Conservation (phyloP, 1,140 invertebrate genomes). For the Trichonephila inaurata region DNA sequence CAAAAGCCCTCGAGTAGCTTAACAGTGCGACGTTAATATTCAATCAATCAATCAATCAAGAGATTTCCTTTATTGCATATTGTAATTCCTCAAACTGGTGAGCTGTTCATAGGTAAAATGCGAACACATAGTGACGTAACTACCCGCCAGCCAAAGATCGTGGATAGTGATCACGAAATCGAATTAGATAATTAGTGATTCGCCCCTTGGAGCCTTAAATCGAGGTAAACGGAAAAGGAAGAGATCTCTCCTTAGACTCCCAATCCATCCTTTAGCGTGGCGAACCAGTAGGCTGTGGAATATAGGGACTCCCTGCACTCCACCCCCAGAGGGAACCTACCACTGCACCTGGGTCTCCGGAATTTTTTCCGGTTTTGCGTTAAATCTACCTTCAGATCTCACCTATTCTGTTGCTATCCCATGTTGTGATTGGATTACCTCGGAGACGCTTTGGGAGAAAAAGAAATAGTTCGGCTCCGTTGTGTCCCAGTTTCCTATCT, state of each 20-base stretch:
- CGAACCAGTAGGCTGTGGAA: constrained; percentile 33
- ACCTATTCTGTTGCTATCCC: neutral
- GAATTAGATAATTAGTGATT: neutral
- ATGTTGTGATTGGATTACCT: constrained; percentile 37
- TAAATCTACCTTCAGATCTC: constrained; percentile 31
- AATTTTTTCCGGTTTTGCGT: constrained; percentile 23
- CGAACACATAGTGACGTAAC: neutral
- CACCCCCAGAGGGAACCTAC: neutral
- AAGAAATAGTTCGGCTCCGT: neutral
- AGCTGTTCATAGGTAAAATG: no score
- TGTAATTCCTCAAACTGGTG: no score
- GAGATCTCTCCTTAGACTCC: constrained; percentile 79
- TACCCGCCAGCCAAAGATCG: neutral
- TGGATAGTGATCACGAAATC: neutral
- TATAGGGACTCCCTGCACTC: neutral
- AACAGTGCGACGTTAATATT: no score
- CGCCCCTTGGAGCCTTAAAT: neutral
- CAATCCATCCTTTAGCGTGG: constrained; percentile 89
- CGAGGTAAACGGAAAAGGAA: constrained; percentile 46
- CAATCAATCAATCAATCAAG: no score
- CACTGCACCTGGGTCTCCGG: constrained; percentile 43
- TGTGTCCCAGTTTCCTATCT: constrained; percentile 2
- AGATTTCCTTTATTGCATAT: no score
- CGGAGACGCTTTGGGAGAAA: neutral
- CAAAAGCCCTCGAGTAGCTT: no score